Base-by-base conservation (phyloP, 1,140 invertebrate genomes). In the Sinonovacula constricta region DNA sequence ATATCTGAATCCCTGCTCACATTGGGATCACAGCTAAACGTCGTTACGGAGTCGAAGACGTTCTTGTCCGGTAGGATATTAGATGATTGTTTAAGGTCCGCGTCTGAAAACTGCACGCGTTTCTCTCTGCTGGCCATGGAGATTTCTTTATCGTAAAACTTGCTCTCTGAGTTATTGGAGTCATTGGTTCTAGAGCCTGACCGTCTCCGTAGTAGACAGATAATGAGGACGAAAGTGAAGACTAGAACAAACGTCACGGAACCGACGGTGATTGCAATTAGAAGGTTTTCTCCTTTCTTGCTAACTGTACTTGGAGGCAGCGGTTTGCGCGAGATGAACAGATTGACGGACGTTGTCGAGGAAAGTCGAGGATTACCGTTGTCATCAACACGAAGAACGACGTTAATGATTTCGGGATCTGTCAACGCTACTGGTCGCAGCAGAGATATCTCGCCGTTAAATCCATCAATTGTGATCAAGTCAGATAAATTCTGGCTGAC, bases 391-490 rank as follows among this genome's bases (percentile, higher is more conserved):
- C 75, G 54, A 39, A 78, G 53, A 30, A 60, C 28, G 22, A 78
- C 51, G 28, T 69, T 69, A 56, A 34, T 69, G 1, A 69, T 70
- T 57, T 56, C 34, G 12, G 36, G 34, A 69, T 78, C 75, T 22
- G 66, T 24, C 3, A n/a, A 12, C 1, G 14, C 3, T 3, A 78
- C 18, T 2, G 15, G 53, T 30, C 75, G 75, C 1, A 54, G 24
- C 1, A 87, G 78, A 36, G 83, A 63, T 15, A 86, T 70, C 18
- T 72, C 70, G 51, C 87, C 87, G n/a, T 80, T 82, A 1, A 74
- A 69, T 3, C 60, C 63, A 59, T 81, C 68, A 14, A 88, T 80
- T 31, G 79, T 75, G 51, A 88, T 86, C 51, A 79, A 79, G 31
- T 75, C 75, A 5, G 81, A 81, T 31, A 83, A 83, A 60, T 87